Percentiles rank a stretch among this genome's conserved stretches.
Conservation (phyloP, 2,113 vertebrate genomes). For the Nipponia nippon region DNA sequence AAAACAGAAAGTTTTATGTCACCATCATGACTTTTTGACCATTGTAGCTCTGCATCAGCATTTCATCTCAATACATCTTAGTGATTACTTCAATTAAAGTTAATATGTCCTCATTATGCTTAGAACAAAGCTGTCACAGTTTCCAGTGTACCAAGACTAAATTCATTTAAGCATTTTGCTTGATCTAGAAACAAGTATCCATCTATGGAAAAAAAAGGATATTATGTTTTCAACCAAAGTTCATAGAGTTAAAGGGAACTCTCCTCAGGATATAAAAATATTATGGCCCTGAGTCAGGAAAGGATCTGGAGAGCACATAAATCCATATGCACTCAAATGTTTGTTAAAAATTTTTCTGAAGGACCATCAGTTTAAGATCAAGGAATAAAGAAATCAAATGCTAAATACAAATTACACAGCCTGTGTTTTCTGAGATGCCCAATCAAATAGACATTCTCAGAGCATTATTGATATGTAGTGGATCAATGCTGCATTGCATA, state of each 20-base stretch:
- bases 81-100: constrained; percentile 38
- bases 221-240: neutral
- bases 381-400: neutral
- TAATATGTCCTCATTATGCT: neutral
- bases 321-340: neutral
- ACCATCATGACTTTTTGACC: neutral
- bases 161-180: neutral
- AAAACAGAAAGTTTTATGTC: neutral
- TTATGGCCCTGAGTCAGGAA: neutral
- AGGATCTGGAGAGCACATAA: neutral
- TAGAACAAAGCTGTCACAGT: neutral
- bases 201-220: neutral
- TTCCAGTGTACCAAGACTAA: neutral
- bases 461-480: neutral
- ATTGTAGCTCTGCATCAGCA: neutral
- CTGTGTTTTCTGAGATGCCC: neutral
- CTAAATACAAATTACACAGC: neutral
- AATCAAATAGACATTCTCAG: neutral
- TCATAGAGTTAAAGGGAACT: neutral
- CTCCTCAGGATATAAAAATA: neutral
- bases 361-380: neutral
- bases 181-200: neutral
- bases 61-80: neutral
- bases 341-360: neutral
- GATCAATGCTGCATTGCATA: neutral